Evolutionary conservation across 2,797 vertebrate genomes (phyloP).

Genomic region (Neomorphus geoffroyi): DNA sequence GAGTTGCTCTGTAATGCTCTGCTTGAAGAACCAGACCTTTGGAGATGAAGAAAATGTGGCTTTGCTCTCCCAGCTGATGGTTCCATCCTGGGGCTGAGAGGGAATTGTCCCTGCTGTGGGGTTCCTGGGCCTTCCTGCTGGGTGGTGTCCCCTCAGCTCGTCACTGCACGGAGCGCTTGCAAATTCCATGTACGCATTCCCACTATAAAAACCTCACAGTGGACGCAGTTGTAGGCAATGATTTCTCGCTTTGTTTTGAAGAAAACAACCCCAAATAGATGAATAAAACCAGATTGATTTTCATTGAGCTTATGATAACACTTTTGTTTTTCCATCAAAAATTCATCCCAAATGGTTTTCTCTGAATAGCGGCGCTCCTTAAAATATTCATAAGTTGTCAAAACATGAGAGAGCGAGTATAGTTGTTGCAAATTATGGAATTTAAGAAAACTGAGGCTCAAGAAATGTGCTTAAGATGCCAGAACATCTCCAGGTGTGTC

Average conservation of each 20-base stretch:
- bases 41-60: neutral
- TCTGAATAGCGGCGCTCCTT: neutral
- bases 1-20: fast-evolving
- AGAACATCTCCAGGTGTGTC: neutral
- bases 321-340: neutral
- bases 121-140: too few species aligned
- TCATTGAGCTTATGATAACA: neutral
- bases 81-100: neutral
- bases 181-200: fast-evolving
- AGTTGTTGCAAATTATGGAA: neutral
- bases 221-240: neutral
- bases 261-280: neutral
- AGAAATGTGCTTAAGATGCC: neutral
- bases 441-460: neutral
- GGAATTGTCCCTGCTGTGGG: neutral
- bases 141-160: neutral
- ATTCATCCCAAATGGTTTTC: neutral
- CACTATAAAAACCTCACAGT: fast-evolving
- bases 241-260: neutral
- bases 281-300: neutral
- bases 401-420: fast-evolving
- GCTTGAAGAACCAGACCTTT: neutral
- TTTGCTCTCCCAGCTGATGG: neutral
- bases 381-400: neutral
- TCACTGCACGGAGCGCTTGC: fast-evolving